Evolutionary conservation across 2,888 invertebrate species (phyloP).

Genomic region (Tiliacea aurago): DNA sequence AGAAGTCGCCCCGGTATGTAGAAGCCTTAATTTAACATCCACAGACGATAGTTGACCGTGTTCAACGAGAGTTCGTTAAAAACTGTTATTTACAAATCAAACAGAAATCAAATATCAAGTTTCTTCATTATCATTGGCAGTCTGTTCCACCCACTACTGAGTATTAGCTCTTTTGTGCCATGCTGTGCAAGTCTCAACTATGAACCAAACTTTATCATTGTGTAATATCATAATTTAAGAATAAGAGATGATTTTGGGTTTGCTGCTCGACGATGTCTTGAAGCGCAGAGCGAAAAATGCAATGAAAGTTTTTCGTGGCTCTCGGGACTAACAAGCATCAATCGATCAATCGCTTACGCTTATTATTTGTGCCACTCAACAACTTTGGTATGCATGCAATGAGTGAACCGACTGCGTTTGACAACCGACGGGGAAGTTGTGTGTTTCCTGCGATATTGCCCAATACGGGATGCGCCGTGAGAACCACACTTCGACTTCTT

Average conservation of each 20-base stretch:
- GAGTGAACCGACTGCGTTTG: constrained; percentile 56
- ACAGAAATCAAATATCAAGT: neutral
- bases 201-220: neutral
- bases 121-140: neutral
- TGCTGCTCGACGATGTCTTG: neutral
- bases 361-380: constrained; percentile 12
- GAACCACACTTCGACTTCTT: constrained; percentile 43
- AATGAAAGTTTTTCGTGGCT: neutral
- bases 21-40: too few relatives aligned
- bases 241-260: neutral
- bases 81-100: neutral
- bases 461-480: constrained; percentile 56
- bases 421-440: constrained; percentile 60
- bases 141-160: neutral
- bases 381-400: constrained; percentile 60
- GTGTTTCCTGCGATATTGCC: constrained; percentile 55
- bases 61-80: neutral
- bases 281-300: neutral
- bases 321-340: neutral
- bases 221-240: too few relatives aligned
- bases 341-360: constrained; percentile 37
- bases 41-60: neutral
- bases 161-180: neutral
- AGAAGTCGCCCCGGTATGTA: too few relatives aligned
- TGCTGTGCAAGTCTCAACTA: neutral